Evolutionary conservation across 2,888 invertebrate species (phyloP), one percentile per base, ranked within the genome.

Genomic region (Ochropleura plecta): DNA sequence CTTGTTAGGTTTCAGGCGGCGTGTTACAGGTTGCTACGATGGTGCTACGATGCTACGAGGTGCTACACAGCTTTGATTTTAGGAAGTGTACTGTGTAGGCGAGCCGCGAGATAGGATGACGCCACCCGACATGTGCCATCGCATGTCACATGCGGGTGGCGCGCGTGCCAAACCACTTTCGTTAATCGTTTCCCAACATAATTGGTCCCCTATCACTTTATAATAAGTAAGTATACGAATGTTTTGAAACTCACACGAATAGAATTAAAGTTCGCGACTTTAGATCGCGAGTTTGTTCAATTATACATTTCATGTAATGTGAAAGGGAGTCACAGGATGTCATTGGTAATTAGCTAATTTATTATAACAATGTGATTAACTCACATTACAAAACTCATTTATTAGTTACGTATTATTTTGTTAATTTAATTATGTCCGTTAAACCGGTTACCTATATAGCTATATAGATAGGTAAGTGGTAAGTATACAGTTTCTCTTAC

Each of bases 91-190:
- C 30, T 30, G 30, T 30, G 82, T 82, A 78, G 76, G 78, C 49
- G 68, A 44, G 73, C 74, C 74, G 80, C 86, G 88, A 82, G 83
- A 83, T 85, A 84, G 86, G 82, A 62, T 87, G 87, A 91, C 88
- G 90, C 87, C 86, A 88, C 74, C 85, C 88, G 88, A 82, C 88
- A 83, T 84, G 86, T 90, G 63, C 76, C 80, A 60, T 81, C 73
- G 72, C 91, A 90, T 91, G 90, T 91, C 91, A 89, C 85, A 94
- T 94, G 93, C 94, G 95, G 95, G 95, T 80, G 90, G 75, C 75
- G 88, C 94, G 91, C 93, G 94, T 93, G 94, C 91, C 91, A 90
- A 89, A 92, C 91, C 93, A 92, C 92, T 93, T 92, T 90, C 91
- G 90, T 89, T 94, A 94, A 94, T 93, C 93, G 91, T 90, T 91